Base-by-base conservation (phyloP, 1,140 invertebrate species). In the Panonychus citri region DNA sequence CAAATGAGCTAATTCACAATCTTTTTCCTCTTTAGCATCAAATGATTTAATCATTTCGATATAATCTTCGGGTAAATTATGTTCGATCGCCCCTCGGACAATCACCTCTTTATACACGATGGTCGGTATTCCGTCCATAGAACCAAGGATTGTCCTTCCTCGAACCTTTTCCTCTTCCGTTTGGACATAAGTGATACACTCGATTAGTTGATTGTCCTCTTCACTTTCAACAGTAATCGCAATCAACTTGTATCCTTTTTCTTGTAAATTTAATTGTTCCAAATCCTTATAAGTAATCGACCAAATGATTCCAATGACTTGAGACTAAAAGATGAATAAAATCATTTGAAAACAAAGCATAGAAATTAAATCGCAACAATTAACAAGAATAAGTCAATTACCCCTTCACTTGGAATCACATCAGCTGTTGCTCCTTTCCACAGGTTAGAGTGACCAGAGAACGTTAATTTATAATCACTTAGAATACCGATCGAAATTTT, bases 351-450 rank as follows among this genome's bases (percentile, higher is more conserved):
- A 34, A 19, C 17, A 43, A 7, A 19, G 7, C 4, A 43, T 12
- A 43, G 21, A 5, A 17, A 5, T 43, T 4, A 34, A 34, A 34
- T 34, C 12, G 30, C n/a, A n/a, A n/a, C n/a, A n/a, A 48, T 15
- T 13, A 24, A 13, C 10, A 34, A 34, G 30, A 12, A 34, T 34
- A 25, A 25, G 17, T 19, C 5, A 25, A 12, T 28, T 54, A 54
- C 57, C 19, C 55, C 26, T 13, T 28, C 13, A n/a, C 48, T n/a
- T 3, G 42, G 53, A n/a, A 59, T 43, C 25, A 59, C 55, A 52
- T 59, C 55, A 21, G 57, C 57, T n/a, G 57, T 51, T 25, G 42
- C 28, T 49, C 57, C 57, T 27, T 55, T 52, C 57, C 57, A 59
- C 10, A 52, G 26, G 5, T 39, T 49, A n/a, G 57, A 54, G 17